Base-by-base conservation (phyloP, 2,888 invertebrate species). In the Agrochola lychnidis region DNA sequence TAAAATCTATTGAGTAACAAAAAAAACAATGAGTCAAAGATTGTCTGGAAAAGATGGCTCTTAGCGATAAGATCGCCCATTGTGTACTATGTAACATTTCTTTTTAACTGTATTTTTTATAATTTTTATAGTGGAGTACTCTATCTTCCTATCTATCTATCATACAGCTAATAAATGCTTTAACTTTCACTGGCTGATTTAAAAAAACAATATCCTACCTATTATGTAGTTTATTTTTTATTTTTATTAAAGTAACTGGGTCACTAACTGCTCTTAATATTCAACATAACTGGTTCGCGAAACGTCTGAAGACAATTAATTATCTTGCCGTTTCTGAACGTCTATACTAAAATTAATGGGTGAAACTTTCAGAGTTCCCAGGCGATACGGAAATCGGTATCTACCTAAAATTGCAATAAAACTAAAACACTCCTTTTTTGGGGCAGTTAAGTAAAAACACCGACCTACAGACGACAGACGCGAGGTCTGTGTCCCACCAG, bases 251-350 rank as follows among this genome's bases (percentile, higher is more conserved):
- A 22, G 7, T 30, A 57, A 42, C 72, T 72, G 22, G 30, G 56
- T 59, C 40, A 73, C 25, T 57, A n/a, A 36, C 14, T 59, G 45
- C 19, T 73, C 36, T 10, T 14, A 73, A 45, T 73, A n/a, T 25
- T 57, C 1, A 48, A 73, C 45, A n/a, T 30, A 57, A 73, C 73
- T 57, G n/a, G 19, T 73, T 73, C 2, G 5, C 30, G 12, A 73
- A 42, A n/a, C 30, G 7, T 71, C 19, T 36, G 19, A 40, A 25
- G 14, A 4, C 25, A 40, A 40, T 25, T 9, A 25, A 40, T 25
- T 9, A 10, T 6, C 36, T 30, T 30, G 1, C 30, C 7, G 30
- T 70, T 16, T 0, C 22, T 42, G 40, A 7, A 25, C 4, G 48
- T 30, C 4, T 25, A n/a, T 61, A 16, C 22, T 36, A 51, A 69